Evolutionary conservation across 2,888 invertebrate species (phyloP).

Genomic region (Thelaira solivaga): DNA sequence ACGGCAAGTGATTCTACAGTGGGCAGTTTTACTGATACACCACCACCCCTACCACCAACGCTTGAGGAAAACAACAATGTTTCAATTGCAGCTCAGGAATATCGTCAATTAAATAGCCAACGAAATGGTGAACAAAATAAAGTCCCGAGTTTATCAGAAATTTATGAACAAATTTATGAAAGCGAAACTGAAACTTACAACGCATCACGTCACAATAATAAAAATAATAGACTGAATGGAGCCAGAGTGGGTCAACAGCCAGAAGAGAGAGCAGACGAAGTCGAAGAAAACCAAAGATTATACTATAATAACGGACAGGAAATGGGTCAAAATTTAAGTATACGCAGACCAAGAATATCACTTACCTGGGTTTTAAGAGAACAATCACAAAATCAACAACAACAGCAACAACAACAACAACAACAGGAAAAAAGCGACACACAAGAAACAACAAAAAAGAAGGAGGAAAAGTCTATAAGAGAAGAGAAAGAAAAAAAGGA

Average conservation of each 20-base stretch:
- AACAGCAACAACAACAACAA: slow-evolving; percentile 62
- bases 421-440: slow-evolving; percentile 62
- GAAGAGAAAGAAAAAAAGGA: slow-evolving; percentile 35
- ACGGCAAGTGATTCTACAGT: slow-evolving; percentile 73
- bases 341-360: slow-evolving; percentile 82
- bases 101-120: slow-evolving; percentile 31
- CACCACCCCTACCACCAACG: slow-evolving; percentile 64
- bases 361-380: slow-evolving; percentile 86
- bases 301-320: slow-evolving; percentile 65
- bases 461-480: slow-evolving; percentile 16
- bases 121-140: slow-evolving; percentile 20
- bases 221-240: slow-evolving; percentile 53
- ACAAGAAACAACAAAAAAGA: slow-evolving; percentile 58
- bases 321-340: slow-evolving; percentile 80
- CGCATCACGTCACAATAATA: too few species aligned
- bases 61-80: slow-evolving; percentile 42
- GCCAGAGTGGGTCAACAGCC: background rate
- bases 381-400: slow-evolving; percentile 78
- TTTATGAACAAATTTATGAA: slow-evolving; percentile 27
- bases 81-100: slow-evolving; percentile 70
- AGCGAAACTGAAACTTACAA: background rate
- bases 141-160: slow-evolving; percentile 58
- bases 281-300: slow-evolving; percentile 68
- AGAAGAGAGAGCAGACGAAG: slow-evolving; percentile 30
- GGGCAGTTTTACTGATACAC: slow-evolving; percentile 71